Percentiles rank a stretch among this genome's conserved stretches.
These are phyloP conservation scores for Chlorodrepanis virens DNA, from an alignment of 2,113 vertebrate species.

Conservation along the genomic window DNA sequence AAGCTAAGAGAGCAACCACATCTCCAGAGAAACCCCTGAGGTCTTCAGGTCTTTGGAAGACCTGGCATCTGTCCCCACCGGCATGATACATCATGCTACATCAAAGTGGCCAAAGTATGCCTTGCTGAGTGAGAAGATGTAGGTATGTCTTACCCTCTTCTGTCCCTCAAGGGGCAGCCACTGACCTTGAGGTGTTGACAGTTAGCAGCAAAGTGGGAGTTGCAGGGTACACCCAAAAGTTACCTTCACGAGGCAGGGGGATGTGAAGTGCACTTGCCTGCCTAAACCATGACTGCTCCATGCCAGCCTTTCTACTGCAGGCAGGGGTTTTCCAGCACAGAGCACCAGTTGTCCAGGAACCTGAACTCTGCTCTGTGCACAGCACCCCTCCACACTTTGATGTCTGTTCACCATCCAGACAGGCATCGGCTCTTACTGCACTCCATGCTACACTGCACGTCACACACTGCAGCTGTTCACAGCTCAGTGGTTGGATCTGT, in stretches of 20 bases:
- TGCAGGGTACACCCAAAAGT: background rate
- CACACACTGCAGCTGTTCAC: background rate
- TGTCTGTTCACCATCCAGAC: background rate
- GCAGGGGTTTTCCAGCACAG: background rate
- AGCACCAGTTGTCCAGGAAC: background rate
- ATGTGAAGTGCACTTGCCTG: background rate
- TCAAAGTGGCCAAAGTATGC: background rate
- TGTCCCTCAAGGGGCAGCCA: background rate
- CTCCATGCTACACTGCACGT: fast-evolving
- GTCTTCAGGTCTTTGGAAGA: background rate
- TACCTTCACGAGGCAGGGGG: background rate
- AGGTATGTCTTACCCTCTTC: background rate
- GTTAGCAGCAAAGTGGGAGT: background rate
- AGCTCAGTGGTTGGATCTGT: background rate
- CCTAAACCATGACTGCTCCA: background rate
- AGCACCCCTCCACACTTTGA: background rate
- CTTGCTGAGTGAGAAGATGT: background rate
- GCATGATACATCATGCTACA: background rate
- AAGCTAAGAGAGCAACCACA: background rate
- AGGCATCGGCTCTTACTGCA: background rate
- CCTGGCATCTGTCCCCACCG: background rate
- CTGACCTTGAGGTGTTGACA: background rate
- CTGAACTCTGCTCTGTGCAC: background rate
- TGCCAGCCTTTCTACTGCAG: background rate
- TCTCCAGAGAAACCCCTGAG: background rate